Evolutionary conservation across 2,797 vertebrate genomes (phyloP).

Genomic region (Halcyon smyrnensis): DNA sequence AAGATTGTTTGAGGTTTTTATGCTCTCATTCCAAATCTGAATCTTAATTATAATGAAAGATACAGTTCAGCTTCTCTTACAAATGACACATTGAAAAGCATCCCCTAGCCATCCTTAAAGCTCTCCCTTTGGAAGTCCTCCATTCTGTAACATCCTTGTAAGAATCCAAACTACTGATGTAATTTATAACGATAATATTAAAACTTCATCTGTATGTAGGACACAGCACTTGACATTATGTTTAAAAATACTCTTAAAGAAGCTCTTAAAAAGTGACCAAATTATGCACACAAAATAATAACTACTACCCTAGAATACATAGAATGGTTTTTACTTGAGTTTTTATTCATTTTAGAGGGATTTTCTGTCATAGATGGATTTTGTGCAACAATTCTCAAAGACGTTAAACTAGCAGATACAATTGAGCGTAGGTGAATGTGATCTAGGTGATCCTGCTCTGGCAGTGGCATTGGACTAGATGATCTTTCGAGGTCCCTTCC

Average conservation of each 20-base stretch:
- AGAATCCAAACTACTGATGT: neutral
- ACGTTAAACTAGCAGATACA: neutral
- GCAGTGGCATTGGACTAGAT: too few species aligned
- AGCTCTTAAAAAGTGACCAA: neutral
- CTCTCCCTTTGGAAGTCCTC: neutral
- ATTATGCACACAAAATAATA: neutral
- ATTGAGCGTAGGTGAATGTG: neutral
- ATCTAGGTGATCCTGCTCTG: too few species aligned
- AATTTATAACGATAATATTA: neutral
- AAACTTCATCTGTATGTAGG: neutral
- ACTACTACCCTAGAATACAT: neutral
- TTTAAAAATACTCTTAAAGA: neutral
- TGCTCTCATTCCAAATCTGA: neutral
- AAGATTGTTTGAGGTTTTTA: neutral
- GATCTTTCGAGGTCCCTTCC: too few species aligned
- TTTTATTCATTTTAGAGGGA: neutral
- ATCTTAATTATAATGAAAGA: constrained; percentile 30
- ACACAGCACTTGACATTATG: neutral
- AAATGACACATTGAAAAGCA: neutral
- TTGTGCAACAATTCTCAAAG: neutral
- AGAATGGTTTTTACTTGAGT: fast-evolving
- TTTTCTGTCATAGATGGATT: neutral
- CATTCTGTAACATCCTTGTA: neutral
- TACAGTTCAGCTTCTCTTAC: neutral
- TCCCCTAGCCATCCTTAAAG: neutral